Percentiles rank a stretch among this genome's conserved stretches.
Evolutionary conservation across 2,113 vertebrate genomes (phyloP).

Genomic region (Rynchops niger): DNA sequence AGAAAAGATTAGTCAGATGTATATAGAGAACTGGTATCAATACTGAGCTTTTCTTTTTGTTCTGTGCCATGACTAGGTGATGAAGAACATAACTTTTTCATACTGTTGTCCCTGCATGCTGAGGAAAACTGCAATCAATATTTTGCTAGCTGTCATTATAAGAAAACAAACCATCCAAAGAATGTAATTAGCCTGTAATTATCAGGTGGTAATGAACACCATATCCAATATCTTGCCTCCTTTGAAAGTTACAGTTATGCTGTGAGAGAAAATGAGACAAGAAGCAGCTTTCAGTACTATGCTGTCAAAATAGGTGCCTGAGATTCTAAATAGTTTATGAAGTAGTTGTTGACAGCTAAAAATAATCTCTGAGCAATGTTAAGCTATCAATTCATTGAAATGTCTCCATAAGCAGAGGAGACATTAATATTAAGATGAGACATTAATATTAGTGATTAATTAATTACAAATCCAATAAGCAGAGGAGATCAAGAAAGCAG

Average conservation of each 20-base stretch:
- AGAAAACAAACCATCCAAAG: slow-evolving; percentile 67
- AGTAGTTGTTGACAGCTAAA: not conserved
- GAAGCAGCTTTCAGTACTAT: not conserved
- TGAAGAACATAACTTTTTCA: slow-evolving; percentile 47
- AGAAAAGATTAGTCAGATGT: not conserved
- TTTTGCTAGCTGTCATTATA: slow-evolving; percentile 68
- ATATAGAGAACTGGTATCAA: not conserved
- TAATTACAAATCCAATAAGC: slow-evolving; percentile 5
- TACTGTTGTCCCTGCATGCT: not conserved
- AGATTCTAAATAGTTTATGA: not conserved
- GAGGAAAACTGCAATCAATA: slow-evolving; percentile 58
- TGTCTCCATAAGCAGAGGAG: not conserved
- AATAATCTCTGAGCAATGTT: not conserved
- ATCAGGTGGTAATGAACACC: slow-evolving; percentile 73
- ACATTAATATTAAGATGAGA: no score
- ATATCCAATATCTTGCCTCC: slow-evolving; percentile 57
- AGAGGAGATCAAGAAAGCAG: not conserved
- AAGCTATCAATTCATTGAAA: not conserved
- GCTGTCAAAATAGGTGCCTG: not conserved
- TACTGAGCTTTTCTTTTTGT: not conserved
- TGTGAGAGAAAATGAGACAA: slow-evolving; percentile 31
- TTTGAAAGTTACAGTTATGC: slow-evolving; percentile 57
- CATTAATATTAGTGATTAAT: not conserved
- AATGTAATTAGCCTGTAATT: slow-evolving; percentile 76
- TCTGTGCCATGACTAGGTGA: not conserved